Conservation (phyloP, 1,140 invertebrate genomes). For the Cydia splendana region DNA sequence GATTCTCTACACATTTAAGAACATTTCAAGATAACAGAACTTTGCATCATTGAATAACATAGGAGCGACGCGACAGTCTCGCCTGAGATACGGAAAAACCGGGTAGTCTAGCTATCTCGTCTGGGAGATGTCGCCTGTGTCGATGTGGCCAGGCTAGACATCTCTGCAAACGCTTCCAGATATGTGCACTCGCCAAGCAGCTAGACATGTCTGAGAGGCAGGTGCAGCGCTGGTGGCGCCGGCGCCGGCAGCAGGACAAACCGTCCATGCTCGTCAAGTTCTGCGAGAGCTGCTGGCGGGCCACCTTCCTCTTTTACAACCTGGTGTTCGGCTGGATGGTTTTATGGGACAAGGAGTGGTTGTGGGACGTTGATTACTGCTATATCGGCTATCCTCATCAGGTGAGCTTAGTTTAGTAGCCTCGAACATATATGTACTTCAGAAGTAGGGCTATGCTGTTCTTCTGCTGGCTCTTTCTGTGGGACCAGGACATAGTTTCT, state of each 20-base stretch:
- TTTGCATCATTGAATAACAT: no score
- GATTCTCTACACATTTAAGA: no score
- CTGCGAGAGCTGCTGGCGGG: conserved; percentile 94
- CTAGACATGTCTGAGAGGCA: conserved; percentile 91
- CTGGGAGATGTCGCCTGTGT: no score
- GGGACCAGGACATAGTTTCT: no score
- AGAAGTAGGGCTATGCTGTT: no score
- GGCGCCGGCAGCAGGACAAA: conserved; percentile 89
- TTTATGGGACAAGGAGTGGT: conserved; percentile 96
- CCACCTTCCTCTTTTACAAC: conserved; percentile 91
- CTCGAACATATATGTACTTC: no score
- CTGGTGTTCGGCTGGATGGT: conserved; percentile 91
- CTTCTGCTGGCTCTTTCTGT: no score
- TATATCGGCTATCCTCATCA: background rate
- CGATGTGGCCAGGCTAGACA: no score
- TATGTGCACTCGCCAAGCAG: conserved; percentile 90
- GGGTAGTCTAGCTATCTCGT: no score
- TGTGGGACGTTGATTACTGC: conserved; percentile 84
- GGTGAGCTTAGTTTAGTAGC: background rate
- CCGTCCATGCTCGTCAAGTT: conserved; percentile 95
- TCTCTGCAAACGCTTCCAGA: conserved; percentile 69
- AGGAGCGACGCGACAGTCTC: no score
- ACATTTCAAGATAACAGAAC: no score
- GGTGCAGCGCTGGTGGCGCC: conserved; percentile 94
- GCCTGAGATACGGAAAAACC: no score